Evolutionary conservation across 2,888 invertebrate genomes (phyloP), one percentile per base, ranked within the genome.

Genomic region (Drosophila histrio): DNA sequence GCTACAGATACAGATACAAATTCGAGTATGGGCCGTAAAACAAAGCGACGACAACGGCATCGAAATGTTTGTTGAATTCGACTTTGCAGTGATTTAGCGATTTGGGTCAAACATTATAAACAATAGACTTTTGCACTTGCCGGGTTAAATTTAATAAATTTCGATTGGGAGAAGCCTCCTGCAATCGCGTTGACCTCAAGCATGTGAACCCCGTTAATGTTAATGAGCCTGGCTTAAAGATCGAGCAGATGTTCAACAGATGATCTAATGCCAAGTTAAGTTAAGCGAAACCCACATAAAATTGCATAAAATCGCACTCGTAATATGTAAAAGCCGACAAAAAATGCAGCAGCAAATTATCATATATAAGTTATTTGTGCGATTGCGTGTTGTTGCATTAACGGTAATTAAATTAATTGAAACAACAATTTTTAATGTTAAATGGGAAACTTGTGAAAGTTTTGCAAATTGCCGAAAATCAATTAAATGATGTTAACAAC

Each of bases 51-150:
- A 43, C 44, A 68, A 54, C 70, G 39, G 41, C 43, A 56, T 34
- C 34, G 32, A 44, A 41, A 60, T 58, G 58, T 61, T 61, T 64
- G 38, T 50, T 52, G 60, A 66, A 53, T 49, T 70, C 54, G 50
- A 44, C 34, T 67, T 61, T 56, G 24, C 50, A 24, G 46, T 78
- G 59, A 73, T 65, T 79, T 78, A 47, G 38, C 58, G 62, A 88
- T 86, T 85, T 87, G 70, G 88, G 84, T 84, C 84, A 84, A 75
- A 54, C 72, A 44, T 61, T 43, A 56, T 43, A 59, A 65, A 82
- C 82, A 82, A 82, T 82, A 60, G 78, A 22, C 39, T 26, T 53
- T 39, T 77, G 84, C 74, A 84, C 85, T 71, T 87, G 79, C 26
- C 62, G 63, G 58, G 43, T 65, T 60, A 36, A 57, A 69, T 68